phyloP scores from a whole-genome alignment of 2,888 invertebrate genomes.

The Trichopoda pennipes region DNA sequence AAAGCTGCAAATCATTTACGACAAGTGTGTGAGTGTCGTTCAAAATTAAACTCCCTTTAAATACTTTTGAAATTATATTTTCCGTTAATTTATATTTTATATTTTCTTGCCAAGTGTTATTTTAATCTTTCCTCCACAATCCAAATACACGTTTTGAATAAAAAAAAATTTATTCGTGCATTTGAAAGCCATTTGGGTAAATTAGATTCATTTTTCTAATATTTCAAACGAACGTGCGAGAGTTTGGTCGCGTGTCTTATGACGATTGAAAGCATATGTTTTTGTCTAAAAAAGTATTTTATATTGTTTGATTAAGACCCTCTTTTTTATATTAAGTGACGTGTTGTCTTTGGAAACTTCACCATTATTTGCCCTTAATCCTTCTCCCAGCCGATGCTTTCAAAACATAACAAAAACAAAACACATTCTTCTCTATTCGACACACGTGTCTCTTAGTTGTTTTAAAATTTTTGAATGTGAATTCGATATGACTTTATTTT shows the following conservation, averaged over 20 bases:
- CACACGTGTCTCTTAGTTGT: conserved; percentile 47
- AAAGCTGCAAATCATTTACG: conserved; percentile 8
- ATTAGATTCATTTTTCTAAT: background rate
- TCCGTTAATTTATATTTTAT: background rate
- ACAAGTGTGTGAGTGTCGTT: background rate
- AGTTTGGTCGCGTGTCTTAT: conserved; percentile 58
- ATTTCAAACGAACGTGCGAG: background rate
- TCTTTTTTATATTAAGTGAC: conserved; percentile 3
- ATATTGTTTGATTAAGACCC: conserved; percentile 33
- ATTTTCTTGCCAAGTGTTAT: background rate
- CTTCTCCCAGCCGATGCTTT: conserved; percentile 1
- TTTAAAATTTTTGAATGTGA: background rate
- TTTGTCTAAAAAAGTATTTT: conserved; percentile 38
- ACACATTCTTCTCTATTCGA: conserved; percentile 3
- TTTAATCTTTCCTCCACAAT: background rate
- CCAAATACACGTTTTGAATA: conserved; percentile 9
- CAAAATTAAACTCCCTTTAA: conserved; percentile 17
- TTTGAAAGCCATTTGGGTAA: background rate
- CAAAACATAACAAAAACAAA: background rate
- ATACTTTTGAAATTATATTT: background rate
- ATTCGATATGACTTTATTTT: conserved; percentile 33
- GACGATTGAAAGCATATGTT: conserved; percentile 57
- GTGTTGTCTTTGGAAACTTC: background rate
- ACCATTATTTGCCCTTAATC: conserved; percentile 37
- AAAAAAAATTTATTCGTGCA: background rate